A percentile compares a stretch with the other conserved stretches of the same genome.
Conservation (phyloP, 2,113 vertebrate species). For the Corvus hawaiiensis region DNA sequence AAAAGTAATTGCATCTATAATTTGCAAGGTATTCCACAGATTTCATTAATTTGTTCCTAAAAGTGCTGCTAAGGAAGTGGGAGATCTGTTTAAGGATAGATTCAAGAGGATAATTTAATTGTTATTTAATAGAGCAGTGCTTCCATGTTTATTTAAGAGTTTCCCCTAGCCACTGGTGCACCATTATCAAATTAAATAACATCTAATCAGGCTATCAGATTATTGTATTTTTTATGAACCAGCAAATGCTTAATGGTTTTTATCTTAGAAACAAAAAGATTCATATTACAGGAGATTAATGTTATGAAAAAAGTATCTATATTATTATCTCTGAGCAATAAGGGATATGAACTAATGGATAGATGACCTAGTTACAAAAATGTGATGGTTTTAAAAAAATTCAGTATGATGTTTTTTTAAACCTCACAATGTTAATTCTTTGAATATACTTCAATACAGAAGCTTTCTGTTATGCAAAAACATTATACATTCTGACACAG, state of each 20-base stretch:
- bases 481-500: neutral
- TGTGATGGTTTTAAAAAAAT: neutral
- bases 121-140: neutral
- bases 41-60: constrained; percentile 37
- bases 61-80: constrained; percentile 41
- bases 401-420: constrained; percentile 42
- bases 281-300: constrained; percentile 39
- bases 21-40: constrained; percentile 14
- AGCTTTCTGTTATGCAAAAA: constrained; percentile 7
- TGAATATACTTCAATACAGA: neutral
- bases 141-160: neutral
- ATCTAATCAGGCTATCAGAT: constrained; percentile 50
- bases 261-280: constrained; percentile 31
- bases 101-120: constrained; percentile 13
- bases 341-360: constrained; percentile 43
- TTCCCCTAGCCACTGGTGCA: neutral
- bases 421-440: neutral
- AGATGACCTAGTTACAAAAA: constrained; percentile 63
- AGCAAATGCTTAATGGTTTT: constrained; percentile 44
- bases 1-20: constrained; percentile 24
- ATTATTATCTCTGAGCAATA: constrained; percentile 45
- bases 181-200: constrained; percentile 61
- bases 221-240: constrained; percentile 37
- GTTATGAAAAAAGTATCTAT: constrained; percentile 38
- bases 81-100: neutral